phyloP scores from a whole-genome alignment of 2,888 invertebrate genomes.

The Julus scanicus region DNA sequence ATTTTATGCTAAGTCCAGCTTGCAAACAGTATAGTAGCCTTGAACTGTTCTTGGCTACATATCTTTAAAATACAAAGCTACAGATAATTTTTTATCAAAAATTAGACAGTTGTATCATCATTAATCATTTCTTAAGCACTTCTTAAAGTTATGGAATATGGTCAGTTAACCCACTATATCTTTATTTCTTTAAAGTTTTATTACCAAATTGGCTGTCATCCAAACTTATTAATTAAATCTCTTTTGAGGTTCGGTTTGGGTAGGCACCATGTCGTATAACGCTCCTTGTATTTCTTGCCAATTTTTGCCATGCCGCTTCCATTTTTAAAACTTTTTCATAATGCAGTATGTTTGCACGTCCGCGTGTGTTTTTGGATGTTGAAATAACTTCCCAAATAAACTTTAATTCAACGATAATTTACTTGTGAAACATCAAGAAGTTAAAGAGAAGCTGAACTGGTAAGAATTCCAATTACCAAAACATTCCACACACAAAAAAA shows the following conservation, averaged over 20 bases:
- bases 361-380: too few relatives aligned
- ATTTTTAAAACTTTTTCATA: not conserved
- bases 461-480: too few relatives aligned
- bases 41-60: not conserved
- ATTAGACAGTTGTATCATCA: too few relatives aligned
- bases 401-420: too few relatives aligned
- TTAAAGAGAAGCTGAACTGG: too few relatives aligned
- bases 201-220: not conserved
- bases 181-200: not conserved
- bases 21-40: not conserved
- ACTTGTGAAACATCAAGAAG: too few relatives aligned
- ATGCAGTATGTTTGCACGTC: not conserved
- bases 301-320: not conserved
- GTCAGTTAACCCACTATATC: not conserved
- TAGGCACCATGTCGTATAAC: not conserved
- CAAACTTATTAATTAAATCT: not conserved
- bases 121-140: too few relatives aligned
- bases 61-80: not conserved
- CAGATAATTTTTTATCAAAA: too few relatives aligned
- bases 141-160: too few relatives aligned
- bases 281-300: constrained; percentile 4
- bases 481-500: too few relatives aligned
- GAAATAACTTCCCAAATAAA: too few relatives aligned
- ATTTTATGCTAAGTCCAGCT: not conserved
- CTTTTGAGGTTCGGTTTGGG: not conserved